Conservation (phyloP, 2,888 invertebrate species). For the Itoplectis maculator region DNA sequence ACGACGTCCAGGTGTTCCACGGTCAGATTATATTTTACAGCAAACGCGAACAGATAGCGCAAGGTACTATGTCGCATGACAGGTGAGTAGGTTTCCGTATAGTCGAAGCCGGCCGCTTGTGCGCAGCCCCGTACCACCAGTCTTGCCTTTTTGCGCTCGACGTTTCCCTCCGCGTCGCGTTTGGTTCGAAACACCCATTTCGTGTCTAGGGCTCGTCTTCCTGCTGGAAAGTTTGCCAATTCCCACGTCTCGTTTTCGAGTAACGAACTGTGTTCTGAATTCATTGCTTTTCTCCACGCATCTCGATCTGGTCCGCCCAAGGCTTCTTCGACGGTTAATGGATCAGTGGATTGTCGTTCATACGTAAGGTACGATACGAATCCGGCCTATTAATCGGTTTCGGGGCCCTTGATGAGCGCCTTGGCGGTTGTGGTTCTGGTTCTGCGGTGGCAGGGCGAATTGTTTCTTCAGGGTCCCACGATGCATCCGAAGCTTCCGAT, state of each 20-base stretch:
- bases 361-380: conserved; percentile 33
- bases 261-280: conserved; percentile 62
- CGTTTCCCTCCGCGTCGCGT: conserved; percentile 38
- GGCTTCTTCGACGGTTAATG: conserved; percentile 57
- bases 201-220: conserved; percentile 56
- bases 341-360: conserved; percentile 21
- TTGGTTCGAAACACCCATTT: conserved; percentile 69
- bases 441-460: not conserved
- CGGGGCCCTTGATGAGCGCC: conserved; percentile 36
- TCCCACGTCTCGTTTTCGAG: conserved; percentile 67
- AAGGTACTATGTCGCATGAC: conserved; percentile 71
- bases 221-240: conserved; percentile 52
- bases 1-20: conserved; percentile 74
- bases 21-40: conserved; percentile 66
- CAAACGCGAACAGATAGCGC: conserved; percentile 70
- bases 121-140: conserved; percentile 25
- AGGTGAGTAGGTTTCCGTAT: conserved; percentile 74
- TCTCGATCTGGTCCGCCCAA: conserved; percentile 48
- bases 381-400: conserved; percentile 31
- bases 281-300: conserved; percentile 67
- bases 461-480: conserved; percentile 6
- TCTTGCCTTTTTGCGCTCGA: conserved; percentile 68
- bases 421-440: conserved; percentile 1
- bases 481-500: conserved; percentile 6
- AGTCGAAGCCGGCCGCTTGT: conserved; percentile 71